Conservation (phyloP, 2,797 vertebrate species). For the Telmatherina bonti region DNA sequence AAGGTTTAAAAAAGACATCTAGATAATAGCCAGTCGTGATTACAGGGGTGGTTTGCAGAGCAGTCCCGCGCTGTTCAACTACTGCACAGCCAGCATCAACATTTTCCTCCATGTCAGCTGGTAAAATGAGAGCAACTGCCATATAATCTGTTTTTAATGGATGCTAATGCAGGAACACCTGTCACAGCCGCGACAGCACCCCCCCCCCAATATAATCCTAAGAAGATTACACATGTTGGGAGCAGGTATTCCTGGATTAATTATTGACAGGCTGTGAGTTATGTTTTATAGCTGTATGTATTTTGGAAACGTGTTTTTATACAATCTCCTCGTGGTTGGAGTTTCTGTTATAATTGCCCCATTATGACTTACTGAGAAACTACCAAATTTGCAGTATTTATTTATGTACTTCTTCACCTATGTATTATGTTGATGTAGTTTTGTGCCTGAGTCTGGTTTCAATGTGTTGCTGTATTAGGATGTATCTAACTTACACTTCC, state of each 20-base stretch:
- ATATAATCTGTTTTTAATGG: conserved; percentile 83
- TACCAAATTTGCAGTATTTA: neutral
- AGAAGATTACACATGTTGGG: conserved; percentile 94
- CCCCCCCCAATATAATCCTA: conserved; percentile 89
- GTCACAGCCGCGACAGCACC: conserved; percentile 89
- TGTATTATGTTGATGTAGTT: too few species aligned
- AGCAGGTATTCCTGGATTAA: conserved; percentile 93
- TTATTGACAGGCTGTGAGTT: conserved; percentile 81
- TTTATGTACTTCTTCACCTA: neutral
- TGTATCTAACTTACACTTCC: too few species aligned
- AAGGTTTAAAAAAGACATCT: conserved; percentile 63
- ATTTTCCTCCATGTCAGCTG: conserved; percentile 58
- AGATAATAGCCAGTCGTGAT: conserved; percentile 57
- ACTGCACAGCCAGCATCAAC: conserved; percentile 54
- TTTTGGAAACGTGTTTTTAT: conserved; percentile 75
- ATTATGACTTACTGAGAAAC: conserved; percentile 29
- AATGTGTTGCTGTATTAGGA: too few species aligned
- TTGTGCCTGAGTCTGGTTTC: too few species aligned
- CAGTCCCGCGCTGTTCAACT: conserved; percentile 39
- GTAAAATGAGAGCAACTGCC: conserved; percentile 75
- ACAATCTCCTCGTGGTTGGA: conserved; percentile 4
- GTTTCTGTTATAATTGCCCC: conserved; percentile 10
- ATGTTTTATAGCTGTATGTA: conserved; percentile 76
- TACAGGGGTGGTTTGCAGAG: conserved; percentile 48
- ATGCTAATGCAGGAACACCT: conserved; percentile 91